A percentile compares a stretch with the other conserved stretches of the same genome.
phyloP scores from a whole-genome alignment of 2,888 invertebrate species.

The Timema cristinae region DNA sequence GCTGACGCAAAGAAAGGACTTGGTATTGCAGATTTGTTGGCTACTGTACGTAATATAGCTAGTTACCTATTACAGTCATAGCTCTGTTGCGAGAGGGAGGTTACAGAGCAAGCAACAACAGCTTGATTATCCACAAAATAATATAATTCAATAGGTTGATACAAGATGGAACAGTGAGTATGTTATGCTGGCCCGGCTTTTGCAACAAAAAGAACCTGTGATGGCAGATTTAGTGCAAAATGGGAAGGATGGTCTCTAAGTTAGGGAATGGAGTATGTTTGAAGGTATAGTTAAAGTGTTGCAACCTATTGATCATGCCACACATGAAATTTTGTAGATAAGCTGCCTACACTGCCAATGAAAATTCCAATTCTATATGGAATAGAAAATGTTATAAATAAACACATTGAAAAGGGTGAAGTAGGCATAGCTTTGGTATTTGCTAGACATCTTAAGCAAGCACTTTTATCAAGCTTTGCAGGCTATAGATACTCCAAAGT shows the following conservation, averaged over 20 bases:
- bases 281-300: slow-evolving; percentile 15
- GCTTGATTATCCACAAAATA: background rate
- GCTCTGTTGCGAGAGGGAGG: slow-evolving; percentile 13
- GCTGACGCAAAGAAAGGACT: background rate
- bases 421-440: background rate
- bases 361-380: slow-evolving; percentile 13
- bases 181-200: slow-evolving; percentile 4
- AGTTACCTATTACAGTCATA: slow-evolving; percentile 13
- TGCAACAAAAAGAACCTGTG: background rate
- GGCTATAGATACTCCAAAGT: background rate
- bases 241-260: slow-evolving; percentile 11
- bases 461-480: background rate
- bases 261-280: background rate
- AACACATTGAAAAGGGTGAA: background rate
- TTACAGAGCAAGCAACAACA: slow-evolving; percentile 5
- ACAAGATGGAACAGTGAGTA: slow-evolving; percentile 19
- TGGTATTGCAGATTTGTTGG: background rate
- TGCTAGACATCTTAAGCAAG: background rate
- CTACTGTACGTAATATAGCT: background rate
- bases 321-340: slow-evolving; percentile 13
- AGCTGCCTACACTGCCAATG: slow-evolving; percentile 16
- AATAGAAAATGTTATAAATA: background rate
- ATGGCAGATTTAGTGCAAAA: slow-evolving; percentile 15
- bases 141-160: slow-evolving; percentile 4
- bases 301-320: background rate